Evolutionary conservation across 2,888 invertebrate genomes (phyloP).

Genomic region (Lampropteryx suffumata): DNA sequence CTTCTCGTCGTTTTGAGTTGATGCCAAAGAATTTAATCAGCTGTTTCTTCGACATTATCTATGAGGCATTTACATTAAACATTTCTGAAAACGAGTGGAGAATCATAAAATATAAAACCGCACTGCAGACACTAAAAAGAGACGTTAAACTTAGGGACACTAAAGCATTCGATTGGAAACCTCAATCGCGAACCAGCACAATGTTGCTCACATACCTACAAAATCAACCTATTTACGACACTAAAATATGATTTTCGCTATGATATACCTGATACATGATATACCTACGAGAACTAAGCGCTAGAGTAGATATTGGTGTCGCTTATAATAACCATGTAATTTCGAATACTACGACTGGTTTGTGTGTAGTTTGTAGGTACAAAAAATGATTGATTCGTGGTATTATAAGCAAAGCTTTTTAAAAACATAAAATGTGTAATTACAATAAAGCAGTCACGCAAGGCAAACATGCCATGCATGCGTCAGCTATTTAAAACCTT

Average conservation of each 20-base stretch:
- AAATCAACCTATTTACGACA: too few relatives aligned
- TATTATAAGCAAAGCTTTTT: slow-evolving; percentile 10
- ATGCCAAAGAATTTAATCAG: too few relatives aligned
- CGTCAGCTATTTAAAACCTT: slow-evolving; percentile 11
- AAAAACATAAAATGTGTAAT: slow-evolving; percentile 14
- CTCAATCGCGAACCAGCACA: background rate
- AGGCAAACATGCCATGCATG: slow-evolving; percentile 27
- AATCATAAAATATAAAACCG: slow-evolving; percentile 15
- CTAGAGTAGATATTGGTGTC: too few relatives aligned
- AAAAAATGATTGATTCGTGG: slow-evolving; percentile 17
- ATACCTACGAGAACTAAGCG: too few relatives aligned
- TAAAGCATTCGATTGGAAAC: slow-evolving; percentile 8
- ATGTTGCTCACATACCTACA: slow-evolving; percentile 12
- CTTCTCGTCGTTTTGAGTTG: too few relatives aligned
- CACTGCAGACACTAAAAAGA: slow-evolving; percentile 16
- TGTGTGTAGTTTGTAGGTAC: background rate
- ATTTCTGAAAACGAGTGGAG: slow-evolving; percentile 1
- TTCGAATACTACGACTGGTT: too few relatives aligned
- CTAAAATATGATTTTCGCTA: too few relatives aligned
- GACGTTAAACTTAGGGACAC: slow-evolving; percentile 14
- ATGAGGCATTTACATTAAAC: too few relatives aligned
- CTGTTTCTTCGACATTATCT: background rate
- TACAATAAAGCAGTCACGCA: slow-evolving; percentile 28
- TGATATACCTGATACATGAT: too few relatives aligned
- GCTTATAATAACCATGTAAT: too few relatives aligned